A percentile compares a stretch with the other conserved stretches of the same genome.
Evolutionary conservation across 2,888 invertebrate species (phyloP).

Genomic region (Watsonalla binaria): DNA sequence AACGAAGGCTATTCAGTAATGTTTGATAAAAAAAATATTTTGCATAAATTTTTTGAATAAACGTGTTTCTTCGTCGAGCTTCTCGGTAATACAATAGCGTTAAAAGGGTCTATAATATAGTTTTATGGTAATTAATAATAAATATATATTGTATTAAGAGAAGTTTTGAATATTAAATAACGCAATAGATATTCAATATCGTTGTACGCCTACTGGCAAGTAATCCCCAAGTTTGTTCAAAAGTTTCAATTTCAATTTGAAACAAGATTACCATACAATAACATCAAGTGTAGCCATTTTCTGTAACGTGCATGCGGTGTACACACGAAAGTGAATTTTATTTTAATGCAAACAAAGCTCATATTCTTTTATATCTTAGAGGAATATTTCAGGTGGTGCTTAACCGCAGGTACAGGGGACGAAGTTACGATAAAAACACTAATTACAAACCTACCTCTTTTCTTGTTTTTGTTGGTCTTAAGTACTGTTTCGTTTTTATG

Average conservation of each 20-base stretch:
- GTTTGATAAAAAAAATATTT: too few relatives aligned
- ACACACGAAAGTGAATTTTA: slow-evolving; percentile 16
- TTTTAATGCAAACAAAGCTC: slow-evolving; percentile 20
- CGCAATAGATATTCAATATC: slow-evolving; percentile 10
- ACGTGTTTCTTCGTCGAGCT: too few relatives aligned
- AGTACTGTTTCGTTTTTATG: neutral
- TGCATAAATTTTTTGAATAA: too few relatives aligned
- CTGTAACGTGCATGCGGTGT: slow-evolving; percentile 6
- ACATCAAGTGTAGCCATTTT: slow-evolving; percentile 17
- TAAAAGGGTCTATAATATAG: too few relatives aligned
- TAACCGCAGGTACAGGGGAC: slow-evolving; percentile 28
- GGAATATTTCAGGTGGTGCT: slow-evolving; percentile 31
- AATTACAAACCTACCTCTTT: slow-evolving; percentile 31
- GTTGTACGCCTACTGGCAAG: slow-evolving; percentile 11
- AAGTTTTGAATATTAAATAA: slow-evolving; percentile 12
- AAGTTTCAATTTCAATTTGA: slow-evolving; percentile 26
- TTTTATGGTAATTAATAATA: too few relatives aligned
- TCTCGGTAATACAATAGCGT: too few relatives aligned
- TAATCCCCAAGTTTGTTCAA: slow-evolving; percentile 20
- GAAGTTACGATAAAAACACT: slow-evolving; percentile 38
- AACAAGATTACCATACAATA: slow-evolving; percentile 24
- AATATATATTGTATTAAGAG: neutral
- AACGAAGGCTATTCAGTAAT: too few relatives aligned
- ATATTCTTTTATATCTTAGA: slow-evolving; percentile 28
- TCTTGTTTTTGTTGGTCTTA: slow-evolving; percentile 24